These are phyloP conservation scores for Drosophila parvula DNA, from an alignment of 1,140 invertebrate species.

Conservation along the genomic window DNA sequence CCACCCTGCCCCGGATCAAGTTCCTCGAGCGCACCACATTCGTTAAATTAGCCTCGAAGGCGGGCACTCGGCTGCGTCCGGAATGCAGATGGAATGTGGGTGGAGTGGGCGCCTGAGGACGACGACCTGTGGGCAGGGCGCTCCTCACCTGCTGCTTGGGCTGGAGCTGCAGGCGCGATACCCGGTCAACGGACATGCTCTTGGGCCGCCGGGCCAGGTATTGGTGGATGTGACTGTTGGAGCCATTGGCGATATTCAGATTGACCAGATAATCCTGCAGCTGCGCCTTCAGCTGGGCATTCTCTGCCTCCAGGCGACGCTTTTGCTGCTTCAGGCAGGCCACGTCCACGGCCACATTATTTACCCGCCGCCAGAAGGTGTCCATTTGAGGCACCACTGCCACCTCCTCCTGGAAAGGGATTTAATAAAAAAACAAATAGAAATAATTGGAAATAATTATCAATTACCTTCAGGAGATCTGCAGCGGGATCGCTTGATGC, in stretches of 20 bases:
- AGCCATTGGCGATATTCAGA: constrained; percentile 76
- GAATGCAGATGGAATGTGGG: constrained; percentile 12
- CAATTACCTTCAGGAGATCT: constrained; percentile 54
- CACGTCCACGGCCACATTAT: constrained; percentile 76
- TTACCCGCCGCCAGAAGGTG: constrained; percentile 80
- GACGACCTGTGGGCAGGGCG: constrained; percentile 51
- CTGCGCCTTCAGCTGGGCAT: constrained; percentile 64
- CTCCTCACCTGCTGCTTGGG: constrained; percentile 64
- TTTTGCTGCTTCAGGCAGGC: constrained; percentile 76
- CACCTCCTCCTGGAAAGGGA: constrained; percentile 41
- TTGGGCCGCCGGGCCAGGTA: constrained; percentile 73
- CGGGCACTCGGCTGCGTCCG: constrained; percentile 21
- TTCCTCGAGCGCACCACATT: constrained; percentile 64
- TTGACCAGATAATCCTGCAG: constrained; percentile 77
- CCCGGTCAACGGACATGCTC: constrained; percentile 82
- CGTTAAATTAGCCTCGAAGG: constrained; percentile 70
- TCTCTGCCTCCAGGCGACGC: constrained; percentile 60
- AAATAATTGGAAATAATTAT: too few species aligned
- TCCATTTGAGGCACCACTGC: constrained; percentile 70
- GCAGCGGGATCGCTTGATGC: not conserved
- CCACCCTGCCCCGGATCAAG: constrained; percentile 42
- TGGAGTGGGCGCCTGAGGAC: constrained; percentile 26
- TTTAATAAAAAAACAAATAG: not conserved
- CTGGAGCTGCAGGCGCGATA: constrained; percentile 59
- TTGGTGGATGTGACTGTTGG: constrained; percentile 68